phyloP scores from a whole-genome alignment of 2,113 vertebrate genomes.

The Holacanthus passer region DNA sequence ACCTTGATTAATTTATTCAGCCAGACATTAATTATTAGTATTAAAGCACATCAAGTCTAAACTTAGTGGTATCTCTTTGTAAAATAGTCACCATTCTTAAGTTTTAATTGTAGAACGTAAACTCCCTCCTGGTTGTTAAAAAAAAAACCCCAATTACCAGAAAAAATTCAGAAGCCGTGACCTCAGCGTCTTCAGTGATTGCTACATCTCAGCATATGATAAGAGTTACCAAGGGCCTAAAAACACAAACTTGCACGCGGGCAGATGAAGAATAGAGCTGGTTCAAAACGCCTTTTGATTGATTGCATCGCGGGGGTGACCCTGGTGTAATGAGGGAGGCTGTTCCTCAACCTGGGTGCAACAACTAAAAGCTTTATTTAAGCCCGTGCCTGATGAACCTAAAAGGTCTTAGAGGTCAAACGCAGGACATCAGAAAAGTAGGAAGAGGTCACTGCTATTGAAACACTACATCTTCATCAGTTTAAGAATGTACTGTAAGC shows the following conservation, averaged over 20 bases:
- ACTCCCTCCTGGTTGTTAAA: neutral
- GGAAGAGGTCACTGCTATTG: neutral
- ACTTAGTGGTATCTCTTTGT: neutral
- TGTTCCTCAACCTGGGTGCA: constrained; percentile 22
- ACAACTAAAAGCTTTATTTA: constrained; percentile 35
- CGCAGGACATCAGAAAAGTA: neutral
- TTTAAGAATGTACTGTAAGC: neutral
- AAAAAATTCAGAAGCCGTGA: neutral
- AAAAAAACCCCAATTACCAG: neutral
- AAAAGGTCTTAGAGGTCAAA: constrained; percentile 38
- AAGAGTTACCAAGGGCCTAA: neutral
- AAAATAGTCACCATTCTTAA: neutral
- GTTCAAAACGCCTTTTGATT: constrained; percentile 12
- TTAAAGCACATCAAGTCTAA: too few species aligned
- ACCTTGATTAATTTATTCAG: neutral
- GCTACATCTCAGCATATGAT: neutral
- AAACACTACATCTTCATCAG: neutral
- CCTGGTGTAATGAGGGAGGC: constrained; percentile 49
- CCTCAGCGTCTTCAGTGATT: too few species aligned
- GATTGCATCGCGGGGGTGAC: constrained; percentile 30
- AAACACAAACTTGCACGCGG: neutral
- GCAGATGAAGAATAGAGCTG: neutral
- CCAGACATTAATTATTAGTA: too few species aligned
- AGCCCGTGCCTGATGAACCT: constrained; percentile 15
- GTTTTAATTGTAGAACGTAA: neutral